These are phyloP conservation scores for Tetramorium alpestre DNA, from an alignment of 1,140 invertebrate genomes.

Conservation along the genomic window DNA sequence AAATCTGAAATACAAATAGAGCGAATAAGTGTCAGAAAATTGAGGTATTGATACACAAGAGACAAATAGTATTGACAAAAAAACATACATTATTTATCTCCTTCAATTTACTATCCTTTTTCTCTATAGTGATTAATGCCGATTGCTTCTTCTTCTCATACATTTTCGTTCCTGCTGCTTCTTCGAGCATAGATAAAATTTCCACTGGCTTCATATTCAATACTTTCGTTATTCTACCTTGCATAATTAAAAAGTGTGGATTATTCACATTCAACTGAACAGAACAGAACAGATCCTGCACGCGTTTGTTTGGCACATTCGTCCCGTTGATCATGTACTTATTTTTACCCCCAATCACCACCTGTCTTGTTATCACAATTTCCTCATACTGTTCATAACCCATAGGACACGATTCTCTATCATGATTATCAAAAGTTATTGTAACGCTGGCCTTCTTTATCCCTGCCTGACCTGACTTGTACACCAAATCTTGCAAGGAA, in stretches of 20 bases:
- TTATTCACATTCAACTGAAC: constrained; percentile 99
- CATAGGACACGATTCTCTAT: constrained; percentile 93
- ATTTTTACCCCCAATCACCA: constrained; percentile 93
- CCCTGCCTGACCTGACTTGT: constrained; percentile 98
- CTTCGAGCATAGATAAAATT: constrained; percentile 99
- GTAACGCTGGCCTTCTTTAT: constrained; percentile 98
- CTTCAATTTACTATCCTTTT: constrained; percentile 96
- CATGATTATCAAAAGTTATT: constrained; percentile 97
- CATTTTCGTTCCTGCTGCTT: constrained; percentile 99
- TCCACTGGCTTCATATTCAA: constrained; percentile 99
- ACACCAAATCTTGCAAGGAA: constrained; percentile 97
- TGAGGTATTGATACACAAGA: background rate
- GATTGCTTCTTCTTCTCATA: constrained; percentile 98
- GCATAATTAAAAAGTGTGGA: constrained; percentile 99
- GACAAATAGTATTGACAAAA: constrained; percentile 46
- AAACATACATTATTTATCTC: constrained; percentile 93
- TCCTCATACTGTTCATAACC: constrained; percentile 97
- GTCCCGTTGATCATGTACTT: constrained; percentile 98
- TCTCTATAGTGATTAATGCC: constrained; percentile 95
- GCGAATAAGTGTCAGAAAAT: constrained; percentile 21
- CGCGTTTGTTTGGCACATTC: constrained; percentile 94
- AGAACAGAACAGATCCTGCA: constrained; percentile 98
- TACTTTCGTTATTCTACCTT: constrained; percentile 99
- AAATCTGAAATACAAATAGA: constrained; percentile 87
- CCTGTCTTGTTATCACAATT: constrained; percentile 97